phyloP scores from a whole-genome alignment of 2,113 vertebrate genomes.

The Aleadryas rufinucha region DNA sequence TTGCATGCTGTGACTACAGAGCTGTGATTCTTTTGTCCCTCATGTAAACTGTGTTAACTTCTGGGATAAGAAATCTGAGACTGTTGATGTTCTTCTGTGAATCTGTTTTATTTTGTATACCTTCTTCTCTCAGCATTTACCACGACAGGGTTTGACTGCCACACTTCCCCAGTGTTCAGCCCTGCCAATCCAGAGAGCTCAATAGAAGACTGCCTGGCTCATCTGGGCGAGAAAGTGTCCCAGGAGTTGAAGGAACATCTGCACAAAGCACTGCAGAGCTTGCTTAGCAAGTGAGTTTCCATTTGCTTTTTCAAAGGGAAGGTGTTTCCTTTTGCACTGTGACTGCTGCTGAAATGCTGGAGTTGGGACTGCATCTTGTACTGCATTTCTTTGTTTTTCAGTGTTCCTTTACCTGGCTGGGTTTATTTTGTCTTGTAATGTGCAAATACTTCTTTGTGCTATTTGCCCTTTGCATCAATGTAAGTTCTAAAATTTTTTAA shows the following conservation, averaged over 20 bases:
- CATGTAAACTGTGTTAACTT: neutral
- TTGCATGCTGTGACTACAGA: neutral
- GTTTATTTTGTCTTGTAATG: neutral
- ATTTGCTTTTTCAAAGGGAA: neutral
- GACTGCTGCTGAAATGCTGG: neutral
- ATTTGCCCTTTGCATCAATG: neutral
- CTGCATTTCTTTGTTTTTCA: neutral
- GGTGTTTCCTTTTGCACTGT: neutral
- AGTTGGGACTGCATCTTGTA: neutral
- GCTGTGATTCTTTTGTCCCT: neutral
- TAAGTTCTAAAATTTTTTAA: neutral
- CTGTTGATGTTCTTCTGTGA: neutral
- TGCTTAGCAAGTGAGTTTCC: slow-evolving; percentile 85
- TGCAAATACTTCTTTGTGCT: neutral
- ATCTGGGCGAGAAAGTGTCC: slow-evolving; percentile 78
- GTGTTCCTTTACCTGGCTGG: neutral
- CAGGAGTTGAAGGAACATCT: slow-evolving; percentile 78
- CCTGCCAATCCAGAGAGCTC: slow-evolving; percentile 85
- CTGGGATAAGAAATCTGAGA: neutral
- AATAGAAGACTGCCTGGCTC: slow-evolving; percentile 86
- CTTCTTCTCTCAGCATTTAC: slow-evolving; percentile 74
- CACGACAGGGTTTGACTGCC: slow-evolving; percentile 84
- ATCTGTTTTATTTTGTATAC: neutral
- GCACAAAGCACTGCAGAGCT: slow-evolving; percentile 72
- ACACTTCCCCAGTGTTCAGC: slow-evolving; percentile 87